Percentiles rank a stretch among this genome's conserved stretches.
phyloP scores from a whole-genome alignment of 2,113 vertebrate genomes.

The Monarcha castaneiventris region DNA sequence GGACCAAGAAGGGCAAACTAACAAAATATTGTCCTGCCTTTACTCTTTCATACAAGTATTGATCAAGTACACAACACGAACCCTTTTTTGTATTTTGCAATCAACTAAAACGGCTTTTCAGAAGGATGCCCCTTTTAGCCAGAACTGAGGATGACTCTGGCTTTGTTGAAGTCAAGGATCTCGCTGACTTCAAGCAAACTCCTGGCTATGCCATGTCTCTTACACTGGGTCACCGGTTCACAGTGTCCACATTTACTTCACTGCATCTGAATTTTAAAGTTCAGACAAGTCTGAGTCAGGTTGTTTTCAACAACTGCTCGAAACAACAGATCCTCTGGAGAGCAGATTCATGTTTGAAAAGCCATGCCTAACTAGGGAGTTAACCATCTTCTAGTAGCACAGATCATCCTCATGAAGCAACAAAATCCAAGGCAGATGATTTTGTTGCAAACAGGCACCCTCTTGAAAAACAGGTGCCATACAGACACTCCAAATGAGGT shows the following conservation, averaged over 20 bases:
- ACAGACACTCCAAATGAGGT: not conserved
- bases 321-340: not conserved
- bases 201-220: not conserved
- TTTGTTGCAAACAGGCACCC: not conserved
- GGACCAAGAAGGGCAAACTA: not conserved
- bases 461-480: not conserved
- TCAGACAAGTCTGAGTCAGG: not conserved
- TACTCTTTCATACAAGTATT: fast-evolving
- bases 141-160: not conserved
- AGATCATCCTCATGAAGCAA: not conserved
- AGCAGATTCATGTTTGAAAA: not conserved
- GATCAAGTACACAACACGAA: not conserved
- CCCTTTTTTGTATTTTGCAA: not conserved
- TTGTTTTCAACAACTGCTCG: not conserved
- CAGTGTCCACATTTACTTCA: not conserved
- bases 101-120: not conserved
- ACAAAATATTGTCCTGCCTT: not conserved
- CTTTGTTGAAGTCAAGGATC: not conserved
- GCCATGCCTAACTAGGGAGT: not conserved
- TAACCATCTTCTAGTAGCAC: not conserved
- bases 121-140: not conserved
- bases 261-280: not conserved
- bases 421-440: not conserved
- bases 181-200: not conserved
- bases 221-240: not conserved